Conservation (phyloP, 2,113 vertebrate genomes). For the Phoenicopterus ruber region DNA sequence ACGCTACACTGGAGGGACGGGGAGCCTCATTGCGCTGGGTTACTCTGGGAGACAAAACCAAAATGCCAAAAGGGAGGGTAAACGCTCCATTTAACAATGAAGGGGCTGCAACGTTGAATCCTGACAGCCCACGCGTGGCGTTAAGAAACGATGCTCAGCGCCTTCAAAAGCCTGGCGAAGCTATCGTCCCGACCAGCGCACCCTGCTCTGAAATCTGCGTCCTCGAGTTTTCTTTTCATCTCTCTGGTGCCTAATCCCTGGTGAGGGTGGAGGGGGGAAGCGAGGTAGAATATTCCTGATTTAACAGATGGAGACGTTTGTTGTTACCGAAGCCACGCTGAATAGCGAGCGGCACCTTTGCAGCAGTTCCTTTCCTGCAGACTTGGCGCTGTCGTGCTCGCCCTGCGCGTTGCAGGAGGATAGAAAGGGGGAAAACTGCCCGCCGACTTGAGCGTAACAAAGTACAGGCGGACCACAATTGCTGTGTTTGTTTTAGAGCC, state of each 20-base stretch:
- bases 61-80: not conserved
- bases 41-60: not conserved
- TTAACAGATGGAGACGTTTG: not conserved
- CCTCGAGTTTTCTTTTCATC: not conserved
- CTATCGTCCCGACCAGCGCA: not conserved
- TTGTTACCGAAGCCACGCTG: not conserved
- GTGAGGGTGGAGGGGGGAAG: not conserved
- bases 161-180: not conserved
- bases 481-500: not conserved
- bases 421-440: not conserved
- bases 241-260: not conserved
- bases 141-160: not conserved
- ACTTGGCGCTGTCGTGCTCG: rapidly evolving
- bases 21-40: not conserved
- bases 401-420: not conserved
- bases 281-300: not conserved
- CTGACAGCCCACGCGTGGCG: not conserved
- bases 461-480: not conserved
- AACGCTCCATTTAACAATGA: not conserved
- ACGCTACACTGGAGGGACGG: not conserved
- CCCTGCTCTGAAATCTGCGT: not conserved
- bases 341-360: not conserved
- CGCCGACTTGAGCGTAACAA: rapidly evolving
- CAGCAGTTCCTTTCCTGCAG: not conserved
- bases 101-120: not conserved